phyloP scores from a whole-genome alignment of 2,797 vertebrate species.

The Microctenopoma steveboyesi region DNA sequence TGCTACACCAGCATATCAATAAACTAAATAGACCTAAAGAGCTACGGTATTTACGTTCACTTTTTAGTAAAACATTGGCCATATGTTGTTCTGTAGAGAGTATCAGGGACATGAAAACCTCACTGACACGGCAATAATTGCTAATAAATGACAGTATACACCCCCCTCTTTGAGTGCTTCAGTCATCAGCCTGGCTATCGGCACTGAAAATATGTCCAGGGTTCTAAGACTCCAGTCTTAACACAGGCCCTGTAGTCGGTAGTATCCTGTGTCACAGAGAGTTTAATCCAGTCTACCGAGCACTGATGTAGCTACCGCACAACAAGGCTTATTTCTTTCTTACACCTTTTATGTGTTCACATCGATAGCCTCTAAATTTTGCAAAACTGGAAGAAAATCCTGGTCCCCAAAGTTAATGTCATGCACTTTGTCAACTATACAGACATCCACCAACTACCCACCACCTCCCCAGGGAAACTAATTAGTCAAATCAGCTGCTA shows the following conservation, averaged over 20 bases:
- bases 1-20: too few relatives aligned
- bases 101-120: not conserved
- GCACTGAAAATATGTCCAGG: not conserved
- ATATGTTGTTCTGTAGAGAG: slow-evolving; percentile 3
- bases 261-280: too few relatives aligned
- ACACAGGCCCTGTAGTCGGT: not conserved
- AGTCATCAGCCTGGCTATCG: not conserved
- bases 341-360: not conserved
- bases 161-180: not conserved
- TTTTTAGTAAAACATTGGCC: not conserved
- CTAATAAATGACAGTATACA: not conserved
- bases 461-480: slow-evolving; percentile 5
- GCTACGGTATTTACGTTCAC: too few relatives aligned
- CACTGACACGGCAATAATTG: not conserved
- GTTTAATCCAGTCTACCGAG: not conserved
- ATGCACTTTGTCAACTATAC: not conserved
- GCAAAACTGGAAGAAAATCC: not conserved
- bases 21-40: too few relatives aligned
- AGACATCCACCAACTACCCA: not conserved
- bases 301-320: not conserved
- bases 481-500: slow-evolving; percentile 49
- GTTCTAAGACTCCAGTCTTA: not conserved
- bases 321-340: not conserved
- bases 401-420: not conserved
- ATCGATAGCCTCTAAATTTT: not conserved